Evolutionary conservation across 2,113 vertebrate species (phyloP), one percentile per base, ranked within the genome.

Genomic region (Strigops habroptila): DNA sequence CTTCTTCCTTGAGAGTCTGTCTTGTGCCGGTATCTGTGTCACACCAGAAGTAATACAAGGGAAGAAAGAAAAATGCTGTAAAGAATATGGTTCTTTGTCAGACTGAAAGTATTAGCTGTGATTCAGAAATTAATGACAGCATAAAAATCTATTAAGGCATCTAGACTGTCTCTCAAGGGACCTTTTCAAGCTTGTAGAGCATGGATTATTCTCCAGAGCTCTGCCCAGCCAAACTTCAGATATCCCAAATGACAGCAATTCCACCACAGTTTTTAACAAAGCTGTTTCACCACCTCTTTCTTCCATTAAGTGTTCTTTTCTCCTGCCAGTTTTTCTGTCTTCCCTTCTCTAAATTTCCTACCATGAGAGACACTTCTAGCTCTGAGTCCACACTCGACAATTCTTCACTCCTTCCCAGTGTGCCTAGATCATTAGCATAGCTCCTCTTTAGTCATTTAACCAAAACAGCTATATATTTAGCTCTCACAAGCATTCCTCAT

Each of bases 121-220:
- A 95, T 96, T 97, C 95, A 95, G 70, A 93, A 93, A 97, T 94
- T 96, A 94, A 95, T 92, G 85, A 94, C 85, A 91, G 87, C 78
- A 96, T 95, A 94, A 97, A 96, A 97, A 96, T 96, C 92, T 96
- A 95, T 96, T 94, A 96, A 95, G 82, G 89, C 87, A 96, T 93
- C 94, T 95, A 94, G 91, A 94, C 88, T 91, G 41, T 90, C 74
- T 93, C 95, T 95, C 94, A 0, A 76, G 92, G 93, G 95, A 70
- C 71, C 68, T 92, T 84, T 96, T 75, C 92, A 96, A 70, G 52
- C 91, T 91, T 86, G 46, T 81, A 86, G 49, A 59, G 76, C 73
- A 83, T 86, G 75, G 90, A 82, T 85, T 95, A 90, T 88, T 95
- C 89, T 84, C 90, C 64, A 64, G 84, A 53, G 95, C 35, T 91